Evolutionary conservation across 2,797 vertebrate genomes (phyloP).

Genomic region (Poecile montanus): DNA sequence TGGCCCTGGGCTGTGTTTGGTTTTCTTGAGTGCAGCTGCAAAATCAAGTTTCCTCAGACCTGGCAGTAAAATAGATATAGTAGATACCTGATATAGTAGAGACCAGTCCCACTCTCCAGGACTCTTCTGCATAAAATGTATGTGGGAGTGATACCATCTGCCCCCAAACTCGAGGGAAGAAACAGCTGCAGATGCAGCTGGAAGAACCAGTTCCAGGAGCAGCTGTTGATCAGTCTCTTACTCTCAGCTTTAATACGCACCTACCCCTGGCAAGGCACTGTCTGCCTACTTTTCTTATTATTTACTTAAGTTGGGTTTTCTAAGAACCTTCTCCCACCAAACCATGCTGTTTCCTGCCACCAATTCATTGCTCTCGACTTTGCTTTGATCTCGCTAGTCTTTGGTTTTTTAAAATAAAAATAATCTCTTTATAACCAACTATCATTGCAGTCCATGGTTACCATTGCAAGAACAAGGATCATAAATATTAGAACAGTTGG

Average conservation of each 20-base stretch:
- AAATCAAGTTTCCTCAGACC: neutral
- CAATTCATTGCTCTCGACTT: neutral
- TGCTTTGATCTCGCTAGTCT: neutral
- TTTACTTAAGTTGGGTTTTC: neutral
- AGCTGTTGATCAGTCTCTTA: neutral
- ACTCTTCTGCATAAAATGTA: neutral
- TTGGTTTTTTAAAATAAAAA: neutral
- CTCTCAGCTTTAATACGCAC: neutral
- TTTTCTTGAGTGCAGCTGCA: neutral
- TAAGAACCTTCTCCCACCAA: constrained; percentile 1
- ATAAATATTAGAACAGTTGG: neutral
- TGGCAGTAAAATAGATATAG: neutral
- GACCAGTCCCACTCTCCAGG: neutral
- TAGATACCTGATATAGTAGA: neutral
- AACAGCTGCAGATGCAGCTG: neutral
- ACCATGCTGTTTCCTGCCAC: neutral
- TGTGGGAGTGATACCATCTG: neutral
- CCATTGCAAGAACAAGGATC: neutral
- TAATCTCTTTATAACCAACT: neutral
- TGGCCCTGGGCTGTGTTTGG: neutral
- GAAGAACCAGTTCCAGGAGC: neutral
- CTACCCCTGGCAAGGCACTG: neutral
- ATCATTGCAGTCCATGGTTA: neutral
- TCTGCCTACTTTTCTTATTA: neutral
- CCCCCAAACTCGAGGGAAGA: neutral